These are phyloP conservation scores for Nomada goodeniana DNA, from an alignment of 2,888 invertebrate species.

Conservation along the genomic window DNA sequence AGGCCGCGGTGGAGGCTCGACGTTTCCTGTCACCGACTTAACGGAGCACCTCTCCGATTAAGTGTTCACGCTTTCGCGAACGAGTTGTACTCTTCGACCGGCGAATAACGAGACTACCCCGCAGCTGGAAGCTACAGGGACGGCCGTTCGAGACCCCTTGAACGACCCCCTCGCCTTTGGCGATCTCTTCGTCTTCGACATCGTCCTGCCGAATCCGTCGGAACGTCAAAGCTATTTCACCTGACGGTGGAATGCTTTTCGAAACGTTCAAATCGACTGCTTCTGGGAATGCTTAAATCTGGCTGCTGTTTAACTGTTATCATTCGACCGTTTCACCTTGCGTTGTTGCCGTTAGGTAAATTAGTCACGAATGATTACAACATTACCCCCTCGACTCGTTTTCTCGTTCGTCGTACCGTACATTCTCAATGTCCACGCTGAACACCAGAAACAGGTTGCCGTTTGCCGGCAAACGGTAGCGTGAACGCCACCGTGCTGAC, in stretches of 20 bases:
- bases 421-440: neutral
- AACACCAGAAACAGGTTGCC: neutral
- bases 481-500: constrained; percentile 31
- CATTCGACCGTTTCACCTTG: too few relatives aligned
- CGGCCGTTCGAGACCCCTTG: constrained; percentile 38
- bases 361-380: too few relatives aligned
- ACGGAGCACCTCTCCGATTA: constrained; percentile 82
- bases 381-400: too few relatives aligned
- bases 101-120: constrained; percentile 66
- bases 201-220: constrained; percentile 33
- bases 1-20: constrained; percentile 72
- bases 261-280: too few relatives aligned
- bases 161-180: constrained; percentile 36
- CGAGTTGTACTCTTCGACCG: constrained; percentile 75
- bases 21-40: constrained; percentile 81
- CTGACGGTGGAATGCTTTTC: neutral
- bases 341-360: too few relatives aligned
- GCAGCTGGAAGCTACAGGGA: constrained; percentile 35
- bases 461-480: constrained; percentile 8
- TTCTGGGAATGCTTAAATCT: too few relatives aligned
- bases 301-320: too few relatives aligned
- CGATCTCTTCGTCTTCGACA: constrained; percentile 42
- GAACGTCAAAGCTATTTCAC: constrained; percentile 35
- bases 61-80: constrained; percentile 76
- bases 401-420: too few relatives aligned